Evolutionary conservation across 2,113 vertebrate species (phyloP).

Genomic region (Ibidorhyncha struthersii): DNA sequence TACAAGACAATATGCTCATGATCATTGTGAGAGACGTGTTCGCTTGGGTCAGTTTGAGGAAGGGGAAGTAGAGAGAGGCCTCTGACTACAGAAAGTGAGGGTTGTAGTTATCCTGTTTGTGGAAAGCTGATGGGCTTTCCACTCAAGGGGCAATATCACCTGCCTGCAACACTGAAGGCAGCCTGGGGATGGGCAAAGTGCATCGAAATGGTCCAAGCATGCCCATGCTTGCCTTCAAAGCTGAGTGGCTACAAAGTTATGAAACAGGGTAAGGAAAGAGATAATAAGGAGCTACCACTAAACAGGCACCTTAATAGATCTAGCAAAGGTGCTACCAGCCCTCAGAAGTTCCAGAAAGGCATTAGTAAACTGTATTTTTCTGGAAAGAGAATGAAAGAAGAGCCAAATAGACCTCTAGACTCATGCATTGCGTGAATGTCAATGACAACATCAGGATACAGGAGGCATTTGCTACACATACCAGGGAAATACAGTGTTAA

Average conservation of each 20-base stretch:
- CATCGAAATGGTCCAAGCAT: neutral
- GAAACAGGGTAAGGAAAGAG: neutral
- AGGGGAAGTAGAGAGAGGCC: neutral
- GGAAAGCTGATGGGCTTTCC: neutral
- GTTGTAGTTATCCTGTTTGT: neutral
- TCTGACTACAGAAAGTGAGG: neutral
- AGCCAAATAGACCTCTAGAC: accelerated
- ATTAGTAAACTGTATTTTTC: neutral
- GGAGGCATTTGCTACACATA: neutral
- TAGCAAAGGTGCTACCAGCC: neutral
- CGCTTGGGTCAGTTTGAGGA: neutral
- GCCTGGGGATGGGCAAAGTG: neutral
- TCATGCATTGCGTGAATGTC: neutral
- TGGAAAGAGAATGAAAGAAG: neutral
- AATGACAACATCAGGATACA: neutral
- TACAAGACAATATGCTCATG: neutral
- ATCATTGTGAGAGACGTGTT: neutral
- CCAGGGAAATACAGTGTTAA: neutral
- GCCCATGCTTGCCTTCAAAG: neutral
- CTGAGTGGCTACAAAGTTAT: neutral
- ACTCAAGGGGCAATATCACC: neutral
- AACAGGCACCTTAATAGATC: neutral
- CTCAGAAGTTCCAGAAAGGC: neutral
- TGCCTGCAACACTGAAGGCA: neutral
- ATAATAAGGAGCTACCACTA: neutral